These are phyloP conservation scores for Atrina japonica DNA, from an alignment of 2,888 invertebrate genomes.

Conservation along the genomic window DNA sequence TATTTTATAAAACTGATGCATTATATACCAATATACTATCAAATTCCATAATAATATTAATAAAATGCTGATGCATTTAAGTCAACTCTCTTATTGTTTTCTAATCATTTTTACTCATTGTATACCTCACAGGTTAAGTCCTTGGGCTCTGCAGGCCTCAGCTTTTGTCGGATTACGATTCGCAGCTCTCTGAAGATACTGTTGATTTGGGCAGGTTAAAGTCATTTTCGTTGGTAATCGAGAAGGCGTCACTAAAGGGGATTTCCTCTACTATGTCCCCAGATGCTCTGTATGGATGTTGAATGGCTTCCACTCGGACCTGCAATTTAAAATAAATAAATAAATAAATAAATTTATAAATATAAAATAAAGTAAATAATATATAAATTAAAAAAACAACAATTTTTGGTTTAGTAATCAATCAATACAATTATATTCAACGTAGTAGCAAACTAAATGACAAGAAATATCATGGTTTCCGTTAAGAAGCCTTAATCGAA, in stretches of 20 bases:
- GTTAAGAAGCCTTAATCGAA: too few relatives aligned
- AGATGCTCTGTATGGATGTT: constrained; percentile 8
- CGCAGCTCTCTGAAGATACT: constrained; percentile 4
- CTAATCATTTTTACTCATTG: too few relatives aligned
- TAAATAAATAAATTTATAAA: neutral
- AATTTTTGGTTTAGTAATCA: too few relatives aligned
- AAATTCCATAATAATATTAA: too few relatives aligned
- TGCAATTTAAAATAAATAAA: neutral
- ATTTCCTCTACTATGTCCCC: constrained; percentile 21
- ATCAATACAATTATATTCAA: too few relatives aligned
- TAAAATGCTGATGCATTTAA: too few relatives aligned
- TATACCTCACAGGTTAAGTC: constrained; percentile 14
- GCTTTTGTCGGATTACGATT: constrained; percentile 12
- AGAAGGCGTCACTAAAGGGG: constrained; percentile 17
- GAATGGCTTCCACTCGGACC: neutral
- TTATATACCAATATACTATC: too few relatives aligned
- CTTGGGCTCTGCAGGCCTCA: constrained; percentile 10
- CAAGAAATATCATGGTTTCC: too few relatives aligned
- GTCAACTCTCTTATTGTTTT: too few relatives aligned
- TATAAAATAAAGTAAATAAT: neutral
- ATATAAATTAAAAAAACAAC: too few relatives aligned
- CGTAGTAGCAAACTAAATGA: neutral
- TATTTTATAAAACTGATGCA: too few relatives aligned
- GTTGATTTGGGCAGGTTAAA: constrained; percentile 16
- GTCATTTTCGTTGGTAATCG: constrained; percentile 1